Conservation (phyloP, 1,140 invertebrate genomes). For the Bicyclus anynana region DNA sequence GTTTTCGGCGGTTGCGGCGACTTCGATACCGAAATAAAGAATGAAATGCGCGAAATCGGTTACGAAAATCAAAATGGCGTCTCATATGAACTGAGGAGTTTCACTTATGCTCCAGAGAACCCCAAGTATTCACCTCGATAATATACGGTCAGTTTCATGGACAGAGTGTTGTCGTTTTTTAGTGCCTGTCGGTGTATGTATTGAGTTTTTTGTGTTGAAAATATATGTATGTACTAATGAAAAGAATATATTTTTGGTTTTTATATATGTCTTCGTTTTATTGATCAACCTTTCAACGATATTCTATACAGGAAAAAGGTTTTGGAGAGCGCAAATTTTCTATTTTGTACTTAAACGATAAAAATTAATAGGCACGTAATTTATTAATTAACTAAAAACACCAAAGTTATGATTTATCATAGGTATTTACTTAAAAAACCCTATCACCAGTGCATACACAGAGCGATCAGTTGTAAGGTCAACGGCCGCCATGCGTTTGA, state of each 20-base stretch:
- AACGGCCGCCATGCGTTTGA: too few species aligned
- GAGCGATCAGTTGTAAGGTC: too few species aligned
- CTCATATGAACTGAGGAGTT: constrained; percentile 71
- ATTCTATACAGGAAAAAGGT: too few species aligned
- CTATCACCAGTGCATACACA: too few species aligned
- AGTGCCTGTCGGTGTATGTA: constrained; percentile 48
- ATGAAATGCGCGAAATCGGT: constrained; percentile 39
- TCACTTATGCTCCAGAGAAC: constrained; percentile 74
- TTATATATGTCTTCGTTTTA: constrained; percentile 35
- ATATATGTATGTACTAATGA: constrained; percentile 57
- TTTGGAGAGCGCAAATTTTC: too few species aligned
- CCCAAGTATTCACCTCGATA: constrained; percentile 72
- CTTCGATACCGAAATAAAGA: constrained; percentile 35
- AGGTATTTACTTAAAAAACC: too few species aligned
- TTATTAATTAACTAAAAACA: too few species aligned
- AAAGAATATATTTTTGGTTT: constrained; percentile 71
- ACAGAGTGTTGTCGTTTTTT: constrained; percentile 28
- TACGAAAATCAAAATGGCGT: constrained; percentile 59
- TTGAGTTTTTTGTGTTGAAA: constrained; percentile 47
- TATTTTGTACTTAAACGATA: too few species aligned
- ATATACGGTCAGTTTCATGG: constrained; percentile 23
- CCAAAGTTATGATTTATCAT: too few species aligned
- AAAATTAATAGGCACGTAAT: too few species aligned
- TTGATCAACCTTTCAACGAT: constrained; percentile 5
- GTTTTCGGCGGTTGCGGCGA: constrained; percentile 63